These are phyloP conservation scores for Siderastrea siderea DNA, from an alignment of 92 coral and sea anemone species.

Conservation along the genomic window DNA sequence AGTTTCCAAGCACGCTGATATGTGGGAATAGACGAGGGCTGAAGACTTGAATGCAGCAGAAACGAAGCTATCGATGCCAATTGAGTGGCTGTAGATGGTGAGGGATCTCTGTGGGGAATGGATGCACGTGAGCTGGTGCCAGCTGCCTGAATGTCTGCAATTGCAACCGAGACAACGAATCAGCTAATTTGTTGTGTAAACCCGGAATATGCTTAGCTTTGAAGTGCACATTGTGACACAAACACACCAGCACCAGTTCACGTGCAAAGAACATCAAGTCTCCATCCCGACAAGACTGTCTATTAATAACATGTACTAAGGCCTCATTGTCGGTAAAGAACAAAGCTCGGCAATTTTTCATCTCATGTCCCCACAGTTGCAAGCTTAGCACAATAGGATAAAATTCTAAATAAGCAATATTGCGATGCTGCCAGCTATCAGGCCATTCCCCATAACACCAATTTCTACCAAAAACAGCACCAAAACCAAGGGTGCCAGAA, in stretches of 20 bases:
- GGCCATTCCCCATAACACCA: conserved; percentile 63
- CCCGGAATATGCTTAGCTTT: conserved; percentile 8
- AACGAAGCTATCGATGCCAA: conserved; percentile 1
- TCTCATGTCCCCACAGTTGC: too few species aligned
- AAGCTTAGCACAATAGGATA: too few species aligned
- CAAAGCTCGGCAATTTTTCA: too few species aligned
- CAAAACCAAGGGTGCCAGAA: conserved; percentile 34
- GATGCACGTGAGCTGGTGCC: too few species aligned
- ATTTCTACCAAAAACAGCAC: conserved; percentile 51
- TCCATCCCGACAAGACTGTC: not conserved
- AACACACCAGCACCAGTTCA: not conserved
- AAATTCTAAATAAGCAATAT: not conserved
- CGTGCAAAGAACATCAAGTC: conserved; percentile 7
- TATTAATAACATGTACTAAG: too few species aligned
- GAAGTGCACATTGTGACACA: not conserved
- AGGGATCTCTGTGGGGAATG: not conserved
- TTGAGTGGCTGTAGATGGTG: not conserved
- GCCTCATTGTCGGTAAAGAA: too few species aligned
- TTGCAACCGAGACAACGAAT: too few species aligned
- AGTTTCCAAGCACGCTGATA: too few species aligned
- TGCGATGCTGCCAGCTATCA: conserved; percentile 15
- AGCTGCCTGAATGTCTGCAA: too few species aligned
- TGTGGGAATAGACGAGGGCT: too few species aligned
- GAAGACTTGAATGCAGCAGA: too few species aligned
- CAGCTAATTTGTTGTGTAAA: not conserved